Evolutionary conservation across 2,797 vertebrate species (phyloP).

Genomic region (Furcifer pardalis): DNA sequence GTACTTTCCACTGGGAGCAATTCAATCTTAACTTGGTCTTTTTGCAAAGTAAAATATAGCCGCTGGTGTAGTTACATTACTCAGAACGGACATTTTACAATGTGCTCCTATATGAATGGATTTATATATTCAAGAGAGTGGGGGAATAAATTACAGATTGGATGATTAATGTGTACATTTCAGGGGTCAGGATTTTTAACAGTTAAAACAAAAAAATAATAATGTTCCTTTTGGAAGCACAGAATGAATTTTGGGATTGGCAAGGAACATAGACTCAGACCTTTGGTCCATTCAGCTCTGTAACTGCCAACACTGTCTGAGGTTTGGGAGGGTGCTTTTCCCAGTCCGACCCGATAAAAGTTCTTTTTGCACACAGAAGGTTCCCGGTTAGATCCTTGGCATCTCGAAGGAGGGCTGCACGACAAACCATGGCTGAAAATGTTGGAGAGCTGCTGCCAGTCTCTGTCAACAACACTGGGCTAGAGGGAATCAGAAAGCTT

Average conservation of each 20-base stretch:
- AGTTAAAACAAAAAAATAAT: constrained; percentile 20
- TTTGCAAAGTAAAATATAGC: constrained; percentile 36
- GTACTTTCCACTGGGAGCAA: constrained; percentile 29
- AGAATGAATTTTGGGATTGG: constrained; percentile 12
- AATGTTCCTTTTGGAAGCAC: neutral
- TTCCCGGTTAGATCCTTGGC: no score
- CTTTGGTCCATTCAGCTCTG: neutral
- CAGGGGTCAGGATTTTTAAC: neutral
- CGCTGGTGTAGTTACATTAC: constrained; percentile 20
- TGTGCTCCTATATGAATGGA: constrained; percentile 14
- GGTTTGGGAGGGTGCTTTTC: neutral
- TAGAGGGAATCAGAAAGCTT: neutral
- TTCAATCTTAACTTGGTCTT: constrained; percentile 46
- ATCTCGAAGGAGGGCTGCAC: neutral
- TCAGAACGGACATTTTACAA: constrained; percentile 32
- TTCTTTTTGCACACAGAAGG: neutral
- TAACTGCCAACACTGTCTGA: neutral
- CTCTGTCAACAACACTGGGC: neutral
- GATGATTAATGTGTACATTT: constrained; percentile 27
- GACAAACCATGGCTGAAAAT: neutral
- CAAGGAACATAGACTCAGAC: constrained; percentile 14
- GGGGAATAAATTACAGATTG: constrained; percentile 6
- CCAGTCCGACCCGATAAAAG: neutral
- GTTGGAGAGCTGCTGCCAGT: neutral
- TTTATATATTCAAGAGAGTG: constrained; percentile 22